These are phyloP conservation scores for Ciconia boyciana DNA, from an alignment of 2,113 vertebrate genomes.

Conservation along the genomic window DNA sequence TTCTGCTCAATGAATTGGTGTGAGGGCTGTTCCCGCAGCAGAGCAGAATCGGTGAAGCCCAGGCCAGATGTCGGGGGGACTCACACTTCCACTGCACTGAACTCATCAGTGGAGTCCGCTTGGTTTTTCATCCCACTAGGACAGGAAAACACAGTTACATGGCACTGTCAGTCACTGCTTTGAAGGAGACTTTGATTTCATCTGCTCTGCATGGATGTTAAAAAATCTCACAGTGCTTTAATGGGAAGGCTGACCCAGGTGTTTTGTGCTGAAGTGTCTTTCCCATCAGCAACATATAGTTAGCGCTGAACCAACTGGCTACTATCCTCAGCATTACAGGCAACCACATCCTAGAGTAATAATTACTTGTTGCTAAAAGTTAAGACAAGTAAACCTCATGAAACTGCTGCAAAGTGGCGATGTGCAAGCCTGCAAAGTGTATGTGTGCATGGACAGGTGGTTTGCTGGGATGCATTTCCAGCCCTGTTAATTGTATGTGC, in stretches of 20 bases:
- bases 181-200: conserved; percentile 38
- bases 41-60: neutral
- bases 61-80: neutral
- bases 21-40: rapidly evolving
- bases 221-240: conserved; percentile 1
- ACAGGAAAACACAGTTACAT: conserved; percentile 8
- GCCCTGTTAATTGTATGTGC: neutral
- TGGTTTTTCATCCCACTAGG: conserved; percentile 22
- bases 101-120: neutral
- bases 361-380: neutral
- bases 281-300: neutral
- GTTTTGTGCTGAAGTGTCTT: neutral
- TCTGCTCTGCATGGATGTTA: conserved; percentile 5
- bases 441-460: neutral
- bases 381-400: neutral
- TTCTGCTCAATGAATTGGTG: neutral
- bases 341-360: neutral
- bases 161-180: neutral
- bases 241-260: neutral
- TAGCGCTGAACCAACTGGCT: neutral
- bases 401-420: neutral
- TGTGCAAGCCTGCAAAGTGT: neutral
- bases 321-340: neutral
- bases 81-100: conserved; percentile 13
- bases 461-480: neutral